Evolutionary conservation across 1,140 invertebrate genomes (phyloP).

Genomic region (Drosophila prosaltans): DNA sequence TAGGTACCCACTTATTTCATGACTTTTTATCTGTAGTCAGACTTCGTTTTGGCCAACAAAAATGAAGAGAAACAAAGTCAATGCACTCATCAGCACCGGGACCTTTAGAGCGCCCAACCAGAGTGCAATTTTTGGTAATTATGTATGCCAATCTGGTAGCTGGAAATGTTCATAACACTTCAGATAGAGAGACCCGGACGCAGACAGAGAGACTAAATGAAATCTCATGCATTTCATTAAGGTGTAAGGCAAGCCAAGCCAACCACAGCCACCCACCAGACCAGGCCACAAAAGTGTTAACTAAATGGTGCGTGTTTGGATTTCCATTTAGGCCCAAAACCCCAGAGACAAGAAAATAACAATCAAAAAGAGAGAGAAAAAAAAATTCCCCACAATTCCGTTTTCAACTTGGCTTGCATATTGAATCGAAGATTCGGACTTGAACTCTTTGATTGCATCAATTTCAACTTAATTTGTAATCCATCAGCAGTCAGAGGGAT

Average conservation of each 20-base stretch:
- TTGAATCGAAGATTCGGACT: slow-evolving; percentile 64
- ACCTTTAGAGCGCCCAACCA: slow-evolving; percentile 44
- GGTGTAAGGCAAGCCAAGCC: background rate
- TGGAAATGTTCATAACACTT: slow-evolving; percentile 72
- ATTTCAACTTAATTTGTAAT: slow-evolving; percentile 66
- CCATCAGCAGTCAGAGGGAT: slow-evolving; percentile 59
- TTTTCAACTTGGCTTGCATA: slow-evolving; percentile 60
- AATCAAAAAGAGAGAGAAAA: slow-evolving; percentile 16
- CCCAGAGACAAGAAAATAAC: background rate
- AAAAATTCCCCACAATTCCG: slow-evolving; percentile 49
- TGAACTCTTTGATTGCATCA: slow-evolving; percentile 55
- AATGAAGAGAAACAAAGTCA: slow-evolving; percentile 46
- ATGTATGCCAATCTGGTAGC: slow-evolving; percentile 71
- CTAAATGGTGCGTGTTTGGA: slow-evolving; percentile 70
- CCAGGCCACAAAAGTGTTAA: slow-evolving; percentile 54
- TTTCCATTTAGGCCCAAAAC: slow-evolving; percentile 67
- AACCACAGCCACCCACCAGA: slow-evolving; percentile 33
- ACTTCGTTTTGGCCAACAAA: slow-evolving; percentile 37
- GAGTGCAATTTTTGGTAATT: slow-evolving; percentile 73
- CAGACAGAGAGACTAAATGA: slow-evolving; percentile 9
- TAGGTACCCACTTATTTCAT: slow-evolving; percentile 33
- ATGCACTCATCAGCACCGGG: slow-evolving; percentile 55
- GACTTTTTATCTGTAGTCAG: slow-evolving; percentile 44
- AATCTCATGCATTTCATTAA: slow-evolving; percentile 67
- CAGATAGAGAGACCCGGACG: slow-evolving; percentile 27